Base-by-base conservation (phyloP, 2,797 vertebrate genomes). In the Silurus lanzhouensis region DNA sequence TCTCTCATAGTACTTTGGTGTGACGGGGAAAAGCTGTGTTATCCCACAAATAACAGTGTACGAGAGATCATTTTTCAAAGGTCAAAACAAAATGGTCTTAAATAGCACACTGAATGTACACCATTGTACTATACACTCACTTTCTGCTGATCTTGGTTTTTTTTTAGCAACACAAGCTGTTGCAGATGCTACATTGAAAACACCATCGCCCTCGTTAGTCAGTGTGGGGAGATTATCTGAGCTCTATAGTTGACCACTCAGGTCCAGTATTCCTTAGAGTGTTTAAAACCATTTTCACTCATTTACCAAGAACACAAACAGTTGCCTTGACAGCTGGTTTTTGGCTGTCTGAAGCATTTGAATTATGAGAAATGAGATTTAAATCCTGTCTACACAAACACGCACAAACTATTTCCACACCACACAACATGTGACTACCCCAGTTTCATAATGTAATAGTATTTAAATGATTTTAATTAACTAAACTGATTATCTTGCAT, bases 321-420 rank as follows among this genome's bases (percentile, higher is more conserved):
- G 81, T 64, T 52, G 63, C n/a, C 25, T 72, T 61, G 76, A 83
- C 88, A 85, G 87, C 80, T 72, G 88, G 86, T 81, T 86, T 38
- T 86, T 86, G 48, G 38, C 61, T 71, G 31, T 63, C 31, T n/a
- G 60, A 87, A 84, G 64, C 46, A 83, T 77, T 82, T 87, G 71
- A 60, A 72, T 88, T 85, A 38, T 38, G 38, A 38, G 38, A 38
- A 85, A 81, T 85, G 70, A 85, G 83, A 85, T 85, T 27, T 76
- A 75, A 82, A 85, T 83, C 83, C 61, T 61, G 4, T 82, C 81
- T 78, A 48, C 46, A 81, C 58, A 20, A 14, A 64, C 17, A 6
- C 1, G 7, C 17, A 1, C 44, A 52, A 81, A 67, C 22, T 15
- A 31, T 52, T 81, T 67, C 67, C 66, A 81, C 17, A 48, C 17